These are phyloP conservation scores for Elgonia sp. DNA, from an alignment of 2,888 invertebrate genomes.

Conservation along the genomic window DNA sequence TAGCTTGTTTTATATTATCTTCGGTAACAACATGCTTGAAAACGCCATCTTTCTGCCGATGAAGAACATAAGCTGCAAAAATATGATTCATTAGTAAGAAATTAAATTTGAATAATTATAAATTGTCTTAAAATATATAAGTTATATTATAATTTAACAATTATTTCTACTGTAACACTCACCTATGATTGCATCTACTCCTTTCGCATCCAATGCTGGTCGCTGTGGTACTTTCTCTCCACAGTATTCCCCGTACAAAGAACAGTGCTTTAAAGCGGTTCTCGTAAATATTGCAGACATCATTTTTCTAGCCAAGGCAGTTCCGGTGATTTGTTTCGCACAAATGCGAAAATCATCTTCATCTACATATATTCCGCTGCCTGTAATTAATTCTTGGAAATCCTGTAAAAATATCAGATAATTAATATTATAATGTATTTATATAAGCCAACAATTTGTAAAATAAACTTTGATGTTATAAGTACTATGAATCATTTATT, in stretches of 20 bases:
- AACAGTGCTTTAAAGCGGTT: constrained; percentile 8
- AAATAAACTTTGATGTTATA: not conserved
- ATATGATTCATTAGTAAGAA: no score
- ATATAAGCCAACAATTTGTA: not conserved
- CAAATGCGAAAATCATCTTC: constrained; percentile 18
- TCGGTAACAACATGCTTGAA: not conserved
- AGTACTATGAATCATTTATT: not conserved
- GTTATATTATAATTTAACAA: constrained; percentile 8
- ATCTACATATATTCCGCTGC: constrained; percentile 15
- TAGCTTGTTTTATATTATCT: constrained; percentile 14
- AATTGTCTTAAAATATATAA: constrained; percentile 3
- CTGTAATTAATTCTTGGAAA: constrained; percentile 6
- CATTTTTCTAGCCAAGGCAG: constrained; percentile 25
- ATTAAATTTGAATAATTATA: no score
- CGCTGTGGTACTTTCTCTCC: constrained; percentile 1
- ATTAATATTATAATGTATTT: constrained; percentile 1
- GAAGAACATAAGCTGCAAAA: constrained; percentile 9
- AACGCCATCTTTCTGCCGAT: constrained; percentile 1
- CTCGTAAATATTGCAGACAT: constrained; percentile 20
- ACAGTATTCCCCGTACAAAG: constrained; percentile 20
- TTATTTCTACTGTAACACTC: not conserved
- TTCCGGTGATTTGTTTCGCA: not conserved
- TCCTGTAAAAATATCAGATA: constrained; percentile 22
- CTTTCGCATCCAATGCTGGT: constrained; percentile 30
- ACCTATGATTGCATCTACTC: constrained; percentile 27